Evolutionary conservation across 2,113 vertebrate genomes (phyloP), one percentile per base, ranked within the genome.

Genomic region (Polyodon spathula): DNA sequence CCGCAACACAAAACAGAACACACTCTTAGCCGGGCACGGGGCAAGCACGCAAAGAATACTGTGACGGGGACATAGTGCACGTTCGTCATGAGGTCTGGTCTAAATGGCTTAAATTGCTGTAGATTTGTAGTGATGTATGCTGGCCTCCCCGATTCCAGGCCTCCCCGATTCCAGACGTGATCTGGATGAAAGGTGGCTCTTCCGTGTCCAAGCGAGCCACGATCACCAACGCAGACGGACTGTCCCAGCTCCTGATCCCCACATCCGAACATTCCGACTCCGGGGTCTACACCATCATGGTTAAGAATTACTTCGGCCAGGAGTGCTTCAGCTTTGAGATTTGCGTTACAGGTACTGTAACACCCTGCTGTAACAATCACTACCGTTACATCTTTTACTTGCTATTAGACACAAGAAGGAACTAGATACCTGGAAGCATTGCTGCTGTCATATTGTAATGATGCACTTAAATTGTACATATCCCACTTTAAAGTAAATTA

Each of bases 141-240:
- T n/a, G n/a, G n/a, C n/a, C n/a, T n/a, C n/a, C n/a, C n/a, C 56
- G 4, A 14, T 44, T 15, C 54, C 67, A 97, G 95, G 92, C 87
- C 0, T 85, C 84, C 38, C 92, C 93, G 15, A 73, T 76, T 72
- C 89, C 88, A 0, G 84, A 86, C 11, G 84, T 94, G 61, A 87
- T 56, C 56, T 97, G 93, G 94, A 55, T 90, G 1, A 98, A 95
- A 73, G 90, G 95, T 4, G 88, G 87, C 3, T 58, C 68, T 7
- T 81, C 88, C 8, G 79, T 93, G 17, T 54, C 86, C 52, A 84
- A 75, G 63, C 80, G 73, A 17, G 86, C 81, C 10, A 84, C 80
- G 0, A 57, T 85, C 12, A 86, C 76, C 44, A 89, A 85, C 2
- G 44, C 83, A 54, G 84, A 86, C 1, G 84, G 74, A 4, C 58